Percentiles rank a stretch among this genome's conserved stretches.
Conservation (phyloP, 2,797 vertebrate genomes). For the Leptodactylus fallax region DNA sequence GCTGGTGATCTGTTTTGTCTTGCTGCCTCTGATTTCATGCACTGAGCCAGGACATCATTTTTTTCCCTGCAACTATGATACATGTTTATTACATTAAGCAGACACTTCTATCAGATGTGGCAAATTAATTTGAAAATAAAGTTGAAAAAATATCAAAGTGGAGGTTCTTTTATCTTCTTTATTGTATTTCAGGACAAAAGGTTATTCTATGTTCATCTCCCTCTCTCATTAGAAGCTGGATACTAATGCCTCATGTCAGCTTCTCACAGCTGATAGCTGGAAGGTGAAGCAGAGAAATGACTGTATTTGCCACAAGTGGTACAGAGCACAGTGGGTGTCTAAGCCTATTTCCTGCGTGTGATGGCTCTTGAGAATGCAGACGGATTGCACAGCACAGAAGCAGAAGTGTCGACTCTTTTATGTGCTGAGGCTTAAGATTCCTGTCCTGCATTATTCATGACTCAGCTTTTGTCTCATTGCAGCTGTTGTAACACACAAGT, state of each 20-base stretch:
- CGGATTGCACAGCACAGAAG: not conserved
- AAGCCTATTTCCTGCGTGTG: not conserved
- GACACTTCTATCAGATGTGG: not conserved
- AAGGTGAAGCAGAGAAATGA: constrained; percentile 28
- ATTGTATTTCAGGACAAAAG: not conserved
- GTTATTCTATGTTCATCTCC: not conserved
- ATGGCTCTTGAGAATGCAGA: constrained; percentile 11
- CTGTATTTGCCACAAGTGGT: constrained; percentile 11
- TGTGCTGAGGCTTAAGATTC: constrained; percentile 11
- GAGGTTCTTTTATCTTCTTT: not conserved
- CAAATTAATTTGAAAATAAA: not conserved
- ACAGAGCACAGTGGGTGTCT: not conserved
- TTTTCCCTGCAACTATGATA: not conserved
- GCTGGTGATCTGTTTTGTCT: not conserved
- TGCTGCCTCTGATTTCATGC: not conserved
- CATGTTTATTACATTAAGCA: not conserved
- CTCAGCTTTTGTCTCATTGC: constrained; percentile 16
- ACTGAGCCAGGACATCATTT: not conserved
- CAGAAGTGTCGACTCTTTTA: constrained; percentile 11
- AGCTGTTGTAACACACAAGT: not conserved
- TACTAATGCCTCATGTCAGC: constrained; percentile 5
- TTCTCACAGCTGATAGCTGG: not conserved
- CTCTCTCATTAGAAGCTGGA: not conserved
- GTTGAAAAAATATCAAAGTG: not conserved
- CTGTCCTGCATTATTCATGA: constrained; percentile 39